Evolutionary conservation across 2,888 invertebrate genomes (phyloP).

Genomic region (Scaptomyza tumidula): DNA sequence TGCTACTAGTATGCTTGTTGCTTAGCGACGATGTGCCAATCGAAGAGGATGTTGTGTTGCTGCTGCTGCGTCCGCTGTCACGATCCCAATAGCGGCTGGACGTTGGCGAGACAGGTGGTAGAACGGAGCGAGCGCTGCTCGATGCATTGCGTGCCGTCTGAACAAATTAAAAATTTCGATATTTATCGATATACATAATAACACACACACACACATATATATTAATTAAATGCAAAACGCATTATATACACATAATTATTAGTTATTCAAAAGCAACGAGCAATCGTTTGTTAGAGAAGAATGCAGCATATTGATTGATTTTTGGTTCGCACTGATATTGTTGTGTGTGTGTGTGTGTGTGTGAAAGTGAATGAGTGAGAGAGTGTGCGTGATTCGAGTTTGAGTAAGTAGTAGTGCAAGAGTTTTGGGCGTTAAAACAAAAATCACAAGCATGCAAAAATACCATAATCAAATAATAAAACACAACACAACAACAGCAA

Average conservation of each 20-base stretch:
- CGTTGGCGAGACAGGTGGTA: slow-evolving; percentile 84
- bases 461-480: slow-evolving; percentile 17
- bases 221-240: not conserved
- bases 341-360: slow-evolving; percentile 10
- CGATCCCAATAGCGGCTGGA: slow-evolving; percentile 83
- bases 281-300: slow-evolving; percentile 31
- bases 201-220: not conserved
- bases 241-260: slow-evolving; percentile 1
- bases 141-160: slow-evolving; percentile 74
- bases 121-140: slow-evolving; percentile 71
- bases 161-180: slow-evolving; percentile 18
- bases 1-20: slow-evolving; percentile 58
- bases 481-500: slow-evolving; percentile 18
- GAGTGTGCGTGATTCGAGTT: not conserved
- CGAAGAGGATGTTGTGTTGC: slow-evolving; percentile 70
- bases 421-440: slow-evolving; percentile 10
- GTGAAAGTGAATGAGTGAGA: slow-evolving; percentile 4
- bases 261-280: slow-evolving; percentile 47
- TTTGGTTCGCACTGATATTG: slow-evolving; percentile 4
- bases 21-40: slow-evolving; percentile 69
- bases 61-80: slow-evolving; percentile 66
- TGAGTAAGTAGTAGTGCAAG: not conserved
- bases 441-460: slow-evolving; percentile 22
- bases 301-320: too few relatives aligned
- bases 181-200: slow-evolving; percentile 11